These are phyloP conservation scores for Baryphthengus martii DNA, from an alignment of 2,113 vertebrate species.

Conservation along the genomic window DNA sequence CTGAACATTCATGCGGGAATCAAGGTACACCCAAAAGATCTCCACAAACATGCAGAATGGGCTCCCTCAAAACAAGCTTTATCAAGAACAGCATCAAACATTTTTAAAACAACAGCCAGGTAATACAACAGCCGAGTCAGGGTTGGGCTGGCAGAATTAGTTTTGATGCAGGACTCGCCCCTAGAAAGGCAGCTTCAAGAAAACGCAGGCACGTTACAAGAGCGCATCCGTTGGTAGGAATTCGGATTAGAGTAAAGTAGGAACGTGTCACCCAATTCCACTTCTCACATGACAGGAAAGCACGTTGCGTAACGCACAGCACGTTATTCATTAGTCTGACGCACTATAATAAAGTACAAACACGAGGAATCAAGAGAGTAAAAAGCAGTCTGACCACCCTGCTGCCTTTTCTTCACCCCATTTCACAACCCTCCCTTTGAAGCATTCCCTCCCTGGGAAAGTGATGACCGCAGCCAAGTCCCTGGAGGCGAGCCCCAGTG, in stretches of 20 bases:
- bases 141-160: not conserved
- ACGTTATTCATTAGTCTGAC: not conserved
- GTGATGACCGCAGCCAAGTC: not conserved
- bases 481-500: not conserved
- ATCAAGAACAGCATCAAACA: not conserved
- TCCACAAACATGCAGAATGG: not conserved
- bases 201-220: not conserved
- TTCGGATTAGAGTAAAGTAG: not conserved
- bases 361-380: not conserved
- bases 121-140: not conserved
- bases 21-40: not conserved
- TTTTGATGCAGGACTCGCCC: not conserved
- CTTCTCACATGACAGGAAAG: not conserved
- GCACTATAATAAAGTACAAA: not conserved
- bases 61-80: not conserved
- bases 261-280: not conserved
- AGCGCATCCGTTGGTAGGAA: not conserved
- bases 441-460: not conserved
- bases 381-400: not conserved
- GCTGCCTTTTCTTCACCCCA: rapidly evolving
- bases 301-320: not conserved
- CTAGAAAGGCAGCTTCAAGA: not conserved
- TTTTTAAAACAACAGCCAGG: not conserved
- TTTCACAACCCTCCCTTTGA: not conserved
- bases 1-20: not conserved